Evolutionary conservation across 2,888 invertebrate genomes (phyloP).

Genomic region (Epinotia ramella): DNA sequence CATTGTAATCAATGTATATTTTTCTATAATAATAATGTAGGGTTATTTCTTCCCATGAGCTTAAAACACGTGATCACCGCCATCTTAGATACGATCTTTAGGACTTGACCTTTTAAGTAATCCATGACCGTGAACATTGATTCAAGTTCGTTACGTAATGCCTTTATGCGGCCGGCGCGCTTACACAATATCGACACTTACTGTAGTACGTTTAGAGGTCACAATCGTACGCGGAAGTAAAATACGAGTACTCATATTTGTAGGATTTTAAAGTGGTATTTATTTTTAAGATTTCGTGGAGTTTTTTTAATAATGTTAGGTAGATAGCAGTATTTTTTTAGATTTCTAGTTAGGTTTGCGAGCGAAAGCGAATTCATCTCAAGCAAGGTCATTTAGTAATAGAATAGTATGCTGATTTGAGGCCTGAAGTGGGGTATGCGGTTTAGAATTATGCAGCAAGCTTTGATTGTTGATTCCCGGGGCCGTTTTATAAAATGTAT

Average conservation of each 20-base stretch:
- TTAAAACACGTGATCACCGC: slow-evolving; percentile 45
- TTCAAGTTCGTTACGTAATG: slow-evolving; percentile 77
- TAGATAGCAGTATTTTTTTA: not conserved
- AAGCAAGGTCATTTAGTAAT: slow-evolving; percentile 29
- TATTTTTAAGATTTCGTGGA: slow-evolving; percentile 5
- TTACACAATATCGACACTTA: slow-evolving; percentile 49
- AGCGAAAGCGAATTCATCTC: slow-evolving; percentile 29
- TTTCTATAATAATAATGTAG: not conserved
- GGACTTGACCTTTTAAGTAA: slow-evolving; percentile 73
- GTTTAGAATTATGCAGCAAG: slow-evolving; percentile 10
- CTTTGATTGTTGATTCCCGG: not conserved
- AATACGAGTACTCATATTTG: slow-evolving; percentile 23
- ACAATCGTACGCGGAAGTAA: slow-evolving; percentile 29
- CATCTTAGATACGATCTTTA: slow-evolving; percentile 62
- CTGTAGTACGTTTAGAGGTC: slow-evolving; percentile 42
- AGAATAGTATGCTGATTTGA: slow-evolving; percentile 39
- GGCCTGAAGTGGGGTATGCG: slow-evolving; percentile 36
- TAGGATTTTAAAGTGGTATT: slow-evolving; percentile 14
- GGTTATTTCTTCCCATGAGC: not conserved
- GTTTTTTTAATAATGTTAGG: slow-evolving; percentile 6
- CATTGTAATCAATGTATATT: not conserved
- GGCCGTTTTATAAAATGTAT: not conserved
- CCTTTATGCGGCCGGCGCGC: slow-evolving; percentile 69
- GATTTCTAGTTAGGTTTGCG: not conserved
- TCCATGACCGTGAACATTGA: slow-evolving; percentile 79